phyloP scores from a whole-genome alignment of 1,140 invertebrate genomes.

The Bombus difficillimus region DNA sequence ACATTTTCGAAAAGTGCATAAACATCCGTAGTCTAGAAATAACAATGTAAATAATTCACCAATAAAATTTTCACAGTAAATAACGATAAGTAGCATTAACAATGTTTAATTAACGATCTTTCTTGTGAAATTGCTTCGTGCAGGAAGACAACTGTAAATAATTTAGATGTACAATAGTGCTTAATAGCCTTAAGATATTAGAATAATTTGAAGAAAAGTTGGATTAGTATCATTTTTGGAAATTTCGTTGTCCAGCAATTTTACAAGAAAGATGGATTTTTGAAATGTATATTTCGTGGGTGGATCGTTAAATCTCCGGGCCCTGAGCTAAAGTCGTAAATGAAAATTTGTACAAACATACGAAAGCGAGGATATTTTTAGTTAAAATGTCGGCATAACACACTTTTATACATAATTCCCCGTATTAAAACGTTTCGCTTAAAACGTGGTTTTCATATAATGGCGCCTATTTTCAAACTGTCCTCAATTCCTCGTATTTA shows the following conservation, averaged over 20 bases:
- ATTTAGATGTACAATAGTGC: not conserved
- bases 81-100: constrained; percentile 24
- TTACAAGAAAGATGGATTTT: constrained; percentile 10
- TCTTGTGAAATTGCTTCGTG: constrained; percentile 8
- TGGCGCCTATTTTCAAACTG: not conserved
- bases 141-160: constrained; percentile 19
- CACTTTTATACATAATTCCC: constrained; percentile 7
- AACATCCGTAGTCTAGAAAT: not conserved
- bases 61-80: constrained; percentile 37
- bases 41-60: constrained; percentile 7
- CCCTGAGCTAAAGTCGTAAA: not conserved
- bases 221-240: too few species aligned
- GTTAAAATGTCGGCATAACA: constrained; percentile 16
- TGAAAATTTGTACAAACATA: constrained; percentile 3
- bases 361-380: constrained; percentile 14
- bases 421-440: not conserved
- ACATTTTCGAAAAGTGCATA: not conserved
- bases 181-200: not conserved
- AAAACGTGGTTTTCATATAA: too few species aligned
- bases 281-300: not conserved
- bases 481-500: constrained; percentile 31
- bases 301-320: too few species aligned
- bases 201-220: not conserved
- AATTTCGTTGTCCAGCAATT: constrained; percentile 3
- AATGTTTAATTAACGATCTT: constrained; percentile 9